Conservation (phyloP, 2,888 invertebrate genomes). For the Heliconius hortense region DNA sequence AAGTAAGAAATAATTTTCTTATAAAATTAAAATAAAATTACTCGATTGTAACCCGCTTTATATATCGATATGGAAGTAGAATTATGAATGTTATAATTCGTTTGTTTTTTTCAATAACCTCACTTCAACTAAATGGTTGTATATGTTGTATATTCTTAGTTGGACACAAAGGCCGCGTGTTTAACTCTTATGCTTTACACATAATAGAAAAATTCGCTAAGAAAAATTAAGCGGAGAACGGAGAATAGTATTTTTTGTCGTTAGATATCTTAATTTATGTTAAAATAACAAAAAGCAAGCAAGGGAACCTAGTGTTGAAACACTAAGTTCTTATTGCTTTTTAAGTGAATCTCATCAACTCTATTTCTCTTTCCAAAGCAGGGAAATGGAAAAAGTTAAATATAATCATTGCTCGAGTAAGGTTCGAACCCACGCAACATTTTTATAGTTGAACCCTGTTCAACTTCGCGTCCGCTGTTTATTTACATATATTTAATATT, state of each 20-base stretch:
- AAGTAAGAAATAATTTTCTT: no score
- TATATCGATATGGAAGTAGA: constrained; percentile 3
- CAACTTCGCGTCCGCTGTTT: no score
- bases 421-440: no score
- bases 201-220: not conserved
- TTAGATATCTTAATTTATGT: no score
- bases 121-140: constrained; percentile 1
- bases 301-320: no score
- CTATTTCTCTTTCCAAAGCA: no score
- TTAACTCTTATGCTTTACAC: not conserved
- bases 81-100: constrained; percentile 1
- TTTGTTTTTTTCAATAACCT: constrained; percentile 10
- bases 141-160: not conserved
- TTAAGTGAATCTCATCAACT: no score
- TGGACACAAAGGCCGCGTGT: not conserved
- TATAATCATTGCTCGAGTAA: not conserved
- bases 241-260: not conserved
- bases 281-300: no score
- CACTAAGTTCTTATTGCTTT: no score
- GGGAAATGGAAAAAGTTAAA: not conserved
- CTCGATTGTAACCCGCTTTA: not conserved
- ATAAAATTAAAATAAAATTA: not conserved
- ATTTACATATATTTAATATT: no score
- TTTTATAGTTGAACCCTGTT: no score
- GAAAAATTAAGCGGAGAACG: not conserved